A percentile compares a stretch with the other conserved stretches of the same genome.
Conservation (phyloP, 2,888 invertebrate species). For the Nephrotoma guestfalica region DNA sequence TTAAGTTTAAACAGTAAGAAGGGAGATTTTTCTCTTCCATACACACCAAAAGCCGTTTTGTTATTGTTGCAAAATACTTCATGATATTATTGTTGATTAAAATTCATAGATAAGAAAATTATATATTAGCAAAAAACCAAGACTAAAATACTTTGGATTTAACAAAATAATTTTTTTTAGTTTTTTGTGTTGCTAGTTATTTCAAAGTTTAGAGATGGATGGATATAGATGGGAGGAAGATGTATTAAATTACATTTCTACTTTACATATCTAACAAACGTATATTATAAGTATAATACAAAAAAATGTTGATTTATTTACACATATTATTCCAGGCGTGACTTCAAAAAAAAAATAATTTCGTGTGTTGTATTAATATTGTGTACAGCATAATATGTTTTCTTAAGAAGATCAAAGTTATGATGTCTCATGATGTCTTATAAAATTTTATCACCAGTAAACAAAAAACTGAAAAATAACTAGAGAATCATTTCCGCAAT, state of each 20-base stretch:
- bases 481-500: neutral
- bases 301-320: neutral
- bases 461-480: neutral
- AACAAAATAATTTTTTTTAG: neutral
- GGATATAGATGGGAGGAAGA: neutral
- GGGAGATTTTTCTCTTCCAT: neutral
- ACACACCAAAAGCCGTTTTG: neutral
- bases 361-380: neutral
- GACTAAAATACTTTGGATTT: neutral
- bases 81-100: neutral
- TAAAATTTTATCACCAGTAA: neutral
- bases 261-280: neutral
- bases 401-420: neutral
- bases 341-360: neutral
- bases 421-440: neutral
- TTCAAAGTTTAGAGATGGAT: neutral
- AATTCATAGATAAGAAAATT: neutral
- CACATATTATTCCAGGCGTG: neutral
- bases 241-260: neutral
- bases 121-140: neutral
- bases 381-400: neutral
- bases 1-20: neutral
- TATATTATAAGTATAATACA: neutral
- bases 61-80: neutral
- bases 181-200: neutral